Evolutionary conservation across 2,888 invertebrate species (phyloP).

Genomic region (Ophion obscuratus): DNA sequence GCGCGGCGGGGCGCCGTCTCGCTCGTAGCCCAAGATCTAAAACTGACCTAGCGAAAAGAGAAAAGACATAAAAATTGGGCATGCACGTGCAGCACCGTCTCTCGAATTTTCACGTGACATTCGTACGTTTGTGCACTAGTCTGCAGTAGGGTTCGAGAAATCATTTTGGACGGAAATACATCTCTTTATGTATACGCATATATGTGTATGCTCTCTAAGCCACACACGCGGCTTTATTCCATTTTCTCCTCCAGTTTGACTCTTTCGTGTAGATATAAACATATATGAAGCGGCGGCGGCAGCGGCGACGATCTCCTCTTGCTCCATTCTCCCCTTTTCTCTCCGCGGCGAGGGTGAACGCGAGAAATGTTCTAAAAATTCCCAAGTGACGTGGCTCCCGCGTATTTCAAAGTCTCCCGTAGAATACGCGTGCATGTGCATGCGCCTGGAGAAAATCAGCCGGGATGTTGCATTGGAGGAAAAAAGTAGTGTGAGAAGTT

Average conservation of each 20-base stretch:
- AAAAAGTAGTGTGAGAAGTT: neutral
- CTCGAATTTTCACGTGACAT: slow-evolving; percentile 5
- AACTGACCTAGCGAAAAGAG: slow-evolving; percentile 28
- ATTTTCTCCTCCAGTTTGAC: slow-evolving; percentile 25
- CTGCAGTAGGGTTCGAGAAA: slow-evolving; percentile 6
- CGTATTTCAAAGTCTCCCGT: slow-evolving; percentile 9
- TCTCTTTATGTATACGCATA: neutral
- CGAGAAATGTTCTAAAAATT: slow-evolving; percentile 44
- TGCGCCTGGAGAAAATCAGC: neutral
- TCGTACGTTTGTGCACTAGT: neutral
- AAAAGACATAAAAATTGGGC: neutral
- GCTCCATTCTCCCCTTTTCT: neutral
- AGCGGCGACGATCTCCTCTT: slow-evolving; percentile 1
- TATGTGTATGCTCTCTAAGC: neutral
- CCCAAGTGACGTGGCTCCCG: slow-evolving; percentile 20
- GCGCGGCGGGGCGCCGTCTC: no score
- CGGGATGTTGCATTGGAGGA: slow-evolving; percentile 29
- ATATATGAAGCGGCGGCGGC: neutral
- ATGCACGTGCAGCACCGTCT: slow-evolving; percentile 16
- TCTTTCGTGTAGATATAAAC: neutral
- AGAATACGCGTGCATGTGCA: neutral
- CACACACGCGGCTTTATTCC: slow-evolving; percentile 39
- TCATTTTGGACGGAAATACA: slow-evolving; percentile 23
- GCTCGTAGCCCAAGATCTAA: slow-evolving; percentile 13
- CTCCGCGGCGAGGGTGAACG: neutral